Evolutionary conservation across 2,888 invertebrate species (phyloP).

Genomic region (Malthinus flaveolus): DNA sequence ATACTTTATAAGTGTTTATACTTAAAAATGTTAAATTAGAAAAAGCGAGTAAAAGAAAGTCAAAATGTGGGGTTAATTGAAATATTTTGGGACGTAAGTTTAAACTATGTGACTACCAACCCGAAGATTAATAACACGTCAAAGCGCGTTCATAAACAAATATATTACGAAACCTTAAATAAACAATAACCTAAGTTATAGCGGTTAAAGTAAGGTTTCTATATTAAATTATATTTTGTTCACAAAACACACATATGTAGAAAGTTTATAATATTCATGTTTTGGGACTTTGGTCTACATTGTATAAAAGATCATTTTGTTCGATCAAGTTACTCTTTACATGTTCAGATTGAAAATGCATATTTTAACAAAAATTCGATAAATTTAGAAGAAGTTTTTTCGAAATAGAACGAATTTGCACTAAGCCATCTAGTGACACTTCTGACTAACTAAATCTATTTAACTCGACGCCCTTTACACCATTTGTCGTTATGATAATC

Average conservation of each 20-base stretch:
- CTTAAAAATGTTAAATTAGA: background rate
- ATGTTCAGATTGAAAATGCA: conserved; percentile 14
- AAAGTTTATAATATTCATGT: conserved; percentile 14
- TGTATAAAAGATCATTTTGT: conserved; percentile 11
- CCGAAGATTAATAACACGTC: too few relatives aligned
- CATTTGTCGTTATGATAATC: too few relatives aligned
- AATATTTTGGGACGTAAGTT: too few relatives aligned
- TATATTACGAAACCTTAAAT: too few relatives aligned
- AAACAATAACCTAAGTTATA: too few relatives aligned
- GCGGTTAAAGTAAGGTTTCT: too few relatives aligned
- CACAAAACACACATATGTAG: conserved; percentile 7
- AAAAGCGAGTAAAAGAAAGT: background rate
- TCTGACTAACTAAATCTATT: too few relatives aligned
- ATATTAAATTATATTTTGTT: background rate
- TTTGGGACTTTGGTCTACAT: conserved; percentile 13
- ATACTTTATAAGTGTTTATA: conserved; percentile 12
- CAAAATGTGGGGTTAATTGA: too few relatives aligned
- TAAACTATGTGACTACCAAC: too few relatives aligned
- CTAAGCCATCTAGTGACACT: too few relatives aligned
- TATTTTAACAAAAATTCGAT: conserved; percentile 11
- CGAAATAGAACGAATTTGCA: background rate
- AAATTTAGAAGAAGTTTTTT: conserved; percentile 1
- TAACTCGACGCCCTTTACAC: too few relatives aligned
- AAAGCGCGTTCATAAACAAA: too few relatives aligned
- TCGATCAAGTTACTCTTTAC: conserved; percentile 7